These are phyloP conservation scores for Agrypnus murinus DNA, from an alignment of 2,888 invertebrate genomes.

Conservation along the genomic window DNA sequence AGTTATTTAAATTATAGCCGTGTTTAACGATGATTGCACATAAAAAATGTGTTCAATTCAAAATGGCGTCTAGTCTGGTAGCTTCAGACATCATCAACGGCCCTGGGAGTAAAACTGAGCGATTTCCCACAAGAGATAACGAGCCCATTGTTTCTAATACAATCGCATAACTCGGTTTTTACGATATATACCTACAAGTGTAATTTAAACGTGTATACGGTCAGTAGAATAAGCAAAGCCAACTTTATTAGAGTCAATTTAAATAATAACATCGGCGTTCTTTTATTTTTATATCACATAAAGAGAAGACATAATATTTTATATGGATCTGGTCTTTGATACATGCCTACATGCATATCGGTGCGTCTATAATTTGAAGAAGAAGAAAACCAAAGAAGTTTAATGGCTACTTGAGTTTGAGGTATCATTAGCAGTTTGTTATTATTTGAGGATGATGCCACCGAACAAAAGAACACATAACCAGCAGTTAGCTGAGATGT, in stretches of 20 bases:
- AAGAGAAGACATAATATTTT: no score
- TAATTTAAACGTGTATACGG: conserved; percentile 56
- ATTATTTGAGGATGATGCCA: no score
- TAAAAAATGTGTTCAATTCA: conserved; percentile 42
- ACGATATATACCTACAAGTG: conserved; percentile 54
- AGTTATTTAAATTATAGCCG: conserved; percentile 33
- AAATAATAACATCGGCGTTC: conserved; percentile 44
- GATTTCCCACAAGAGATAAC: conserved; percentile 61
- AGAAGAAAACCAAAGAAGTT: no score
- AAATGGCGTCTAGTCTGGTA: conserved; percentile 48
- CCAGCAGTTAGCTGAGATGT: no score
- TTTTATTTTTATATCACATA: neutral
- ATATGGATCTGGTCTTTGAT: conserved; percentile 15
- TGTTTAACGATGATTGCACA: conserved; percentile 41
- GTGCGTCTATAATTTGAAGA: no score
- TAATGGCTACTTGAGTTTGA: neutral
- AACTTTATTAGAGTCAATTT: conserved; percentile 49
- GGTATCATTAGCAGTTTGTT: neutral
- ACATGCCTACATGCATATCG: conserved; percentile 3
- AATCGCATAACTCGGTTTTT: conserved; percentile 55
- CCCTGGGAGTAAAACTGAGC: conserved; percentile 48
- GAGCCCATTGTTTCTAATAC: conserved; percentile 60
- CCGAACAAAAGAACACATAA: no score
- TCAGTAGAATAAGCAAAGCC: conserved; percentile 48
- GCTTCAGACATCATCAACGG: conserved; percentile 45